Evolutionary conservation across 1,140 invertebrate species (phyloP), one percentile per base, ranked within the genome.

Genomic region (Anastrepha ludens): DNA sequence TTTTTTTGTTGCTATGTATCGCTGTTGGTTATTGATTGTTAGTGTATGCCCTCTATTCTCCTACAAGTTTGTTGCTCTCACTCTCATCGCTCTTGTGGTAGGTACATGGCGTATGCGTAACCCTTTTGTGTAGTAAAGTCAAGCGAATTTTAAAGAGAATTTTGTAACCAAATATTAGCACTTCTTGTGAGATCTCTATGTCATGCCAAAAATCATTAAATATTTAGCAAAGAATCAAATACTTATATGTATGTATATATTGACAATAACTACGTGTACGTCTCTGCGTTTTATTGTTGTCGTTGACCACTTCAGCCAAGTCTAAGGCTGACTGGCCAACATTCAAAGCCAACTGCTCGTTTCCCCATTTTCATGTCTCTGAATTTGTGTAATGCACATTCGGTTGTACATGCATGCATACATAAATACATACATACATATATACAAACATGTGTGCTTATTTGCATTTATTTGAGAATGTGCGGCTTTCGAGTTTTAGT

Each of bases 91-190:
- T 0, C 67, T 55, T 55, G 2, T 55, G 0, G 50, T 55, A 11
- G 6, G 50, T 50, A 81, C 74, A 55, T 41, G 74, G 74, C 74
- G 74, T 81, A 81, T 81, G 50, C 17, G 74, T 4, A 55, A 81
- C 74, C 15, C 3, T 55, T 55, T 81, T 50, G n/a, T 81, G n/a
- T 9, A 55, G 44, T n/a, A 15, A 78, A 11, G 39, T n/a, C 6
- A 78, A 29, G 7, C 15, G 44, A 41, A 44, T 74, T 17, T 29
- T 17, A 50, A 47, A 29, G 29, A 29, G 29, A 29, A 74, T 74
- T 11, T 0, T 81, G 7, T 17, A 20, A 78, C 47, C 50, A 55
- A 78, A 78, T 78, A 5, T 20, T 44, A 78, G n/a, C 39, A 78
- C n/a, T 78, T 78, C 17, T 39, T 44, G 20, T 67, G 6, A 67